Evolutionary conservation across 2,888 invertebrate genomes (phyloP), one percentile per base, ranked within the genome.

Genomic region (Salpingus planirostris): DNA sequence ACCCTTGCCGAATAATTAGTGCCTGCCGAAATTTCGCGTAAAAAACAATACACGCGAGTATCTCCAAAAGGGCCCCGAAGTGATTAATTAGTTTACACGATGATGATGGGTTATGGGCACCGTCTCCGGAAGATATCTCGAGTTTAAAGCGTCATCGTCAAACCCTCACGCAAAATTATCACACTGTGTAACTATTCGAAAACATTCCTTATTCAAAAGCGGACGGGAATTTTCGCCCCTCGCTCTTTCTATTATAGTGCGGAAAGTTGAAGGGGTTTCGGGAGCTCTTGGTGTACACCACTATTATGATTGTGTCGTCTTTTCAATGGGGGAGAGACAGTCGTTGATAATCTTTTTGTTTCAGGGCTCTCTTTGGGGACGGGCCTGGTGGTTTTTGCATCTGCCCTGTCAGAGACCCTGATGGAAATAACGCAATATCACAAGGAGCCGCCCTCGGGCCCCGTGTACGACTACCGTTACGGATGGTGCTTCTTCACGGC

Each of bases 401-500:
- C 75, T 7, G 71, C 73, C 23, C 64, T 76, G 28, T 73, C 74
- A 12, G 75, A 75, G 47, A 74, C 73, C 27, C 67, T 71, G 42
- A 60, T 70, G 44, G 73, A 74, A 46, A 59, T 60, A 36, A 59
- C 59, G 35, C 54, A 62, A 43, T 66, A 64, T 50, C 61, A 66
- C 44, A 64, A 61, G 42, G 58, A 61, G 36, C 50, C 57, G 23
- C 49, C 54, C 28, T 44, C 54, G 24, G 56, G 54, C 15, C 57
- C 62, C 13, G 40, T 55, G 27, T 65, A 62, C 53, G 60, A 62
- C 49, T 73, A 72, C 57, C 68, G 68, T 29, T 76, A 76, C 55
- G 76, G 75, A 26, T 76, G 76, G 76, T 74, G 75, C 43, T 72
- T 76, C 50, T 72, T 75, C 54, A 66, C 72, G 21, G 76, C 75